phyloP scores from a whole-genome alignment of 2,888 invertebrate genomes.

The Chesias legatella region DNA sequence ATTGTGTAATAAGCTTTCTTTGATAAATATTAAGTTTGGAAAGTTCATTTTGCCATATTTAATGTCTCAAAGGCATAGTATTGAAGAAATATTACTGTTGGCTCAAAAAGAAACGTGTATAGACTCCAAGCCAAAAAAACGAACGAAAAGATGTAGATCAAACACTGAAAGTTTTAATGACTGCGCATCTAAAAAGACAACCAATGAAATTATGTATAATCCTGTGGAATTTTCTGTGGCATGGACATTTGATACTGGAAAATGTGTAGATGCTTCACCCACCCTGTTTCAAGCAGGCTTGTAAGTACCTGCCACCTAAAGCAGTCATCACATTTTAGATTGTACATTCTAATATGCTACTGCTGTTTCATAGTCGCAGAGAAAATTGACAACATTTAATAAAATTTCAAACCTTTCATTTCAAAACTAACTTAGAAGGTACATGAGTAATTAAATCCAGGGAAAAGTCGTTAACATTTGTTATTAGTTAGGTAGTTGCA shows the following conservation, averaged over 20 bases:
- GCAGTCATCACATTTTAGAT: no score
- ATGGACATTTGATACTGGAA: slow-evolving; percentile 84
- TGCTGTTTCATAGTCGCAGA: no score
- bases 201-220: slow-evolving; percentile 8
- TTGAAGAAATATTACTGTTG: slow-evolving; percentile 53
- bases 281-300: slow-evolving; percentile 65
- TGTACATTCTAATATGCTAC: no score
- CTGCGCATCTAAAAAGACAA: slow-evolving; percentile 7
- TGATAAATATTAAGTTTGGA: slow-evolving; percentile 55
- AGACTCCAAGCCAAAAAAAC: slow-evolving; percentile 39
- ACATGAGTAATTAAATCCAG: no score
- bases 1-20: slow-evolving; percentile 80
- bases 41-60: slow-evolving; percentile 78
- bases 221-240: slow-evolving; percentile 58
- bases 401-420: no score
- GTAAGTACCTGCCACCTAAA: slow-evolving; percentile 52
- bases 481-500: no score
- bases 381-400: no score
- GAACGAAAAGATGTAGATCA: slow-evolving; percentile 38
- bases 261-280: slow-evolving; percentile 92
- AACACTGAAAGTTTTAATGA: slow-evolving; percentile 3
- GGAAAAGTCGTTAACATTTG: no score
- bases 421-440: no score
- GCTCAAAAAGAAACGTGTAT: slow-evolving; percentile 46
- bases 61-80: slow-evolving; percentile 65